Evolutionary conservation across 1,140 invertebrate genomes (phyloP).

Genomic region (Drosophila mauritiana): DNA sequence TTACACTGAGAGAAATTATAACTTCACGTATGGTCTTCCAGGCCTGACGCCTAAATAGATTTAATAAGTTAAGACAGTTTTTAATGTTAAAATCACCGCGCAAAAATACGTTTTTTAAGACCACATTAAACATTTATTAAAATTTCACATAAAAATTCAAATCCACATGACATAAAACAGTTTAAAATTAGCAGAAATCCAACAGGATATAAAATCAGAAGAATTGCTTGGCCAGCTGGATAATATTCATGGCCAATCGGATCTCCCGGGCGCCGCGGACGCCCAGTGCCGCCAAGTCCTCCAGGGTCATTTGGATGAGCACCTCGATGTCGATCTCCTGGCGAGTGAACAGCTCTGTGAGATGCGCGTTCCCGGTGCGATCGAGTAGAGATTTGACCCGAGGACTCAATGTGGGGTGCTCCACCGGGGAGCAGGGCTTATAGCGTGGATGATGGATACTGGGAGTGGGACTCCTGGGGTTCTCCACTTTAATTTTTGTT

Average conservation of each 20-base stretch:
- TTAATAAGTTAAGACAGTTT: too few species aligned
- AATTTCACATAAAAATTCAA: constrained; percentile 12
- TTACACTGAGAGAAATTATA: background rate
- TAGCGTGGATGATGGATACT: constrained; percentile 16
- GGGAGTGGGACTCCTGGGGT: background rate
- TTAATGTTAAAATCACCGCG: too few species aligned
- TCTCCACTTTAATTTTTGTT: background rate
- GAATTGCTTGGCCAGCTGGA: constrained; percentile 61
- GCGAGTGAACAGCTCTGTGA: constrained; percentile 58
- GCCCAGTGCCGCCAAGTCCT: constrained; percentile 60
- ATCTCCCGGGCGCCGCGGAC: constrained; percentile 57
- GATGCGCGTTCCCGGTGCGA: constrained; percentile 57
- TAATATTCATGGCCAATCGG: constrained; percentile 46
- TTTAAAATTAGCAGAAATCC: background rate
- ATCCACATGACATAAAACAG: constrained; percentile 24
- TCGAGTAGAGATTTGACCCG: constrained; percentile 53
- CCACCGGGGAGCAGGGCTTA: constrained; percentile 58
- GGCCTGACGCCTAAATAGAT: too few species aligned
- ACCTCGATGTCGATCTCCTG: constrained; percentile 66
- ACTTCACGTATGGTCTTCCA: background rate
- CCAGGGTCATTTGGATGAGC: constrained; percentile 61
- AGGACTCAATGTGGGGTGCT: constrained; percentile 51
- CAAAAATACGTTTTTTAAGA: background rate
- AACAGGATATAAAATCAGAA: constrained; percentile 17
- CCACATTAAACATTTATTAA: constrained; percentile 25